Base-by-base conservation (phyloP, 2,797 vertebrate species). In the Enteromius radiatus region DNA sequence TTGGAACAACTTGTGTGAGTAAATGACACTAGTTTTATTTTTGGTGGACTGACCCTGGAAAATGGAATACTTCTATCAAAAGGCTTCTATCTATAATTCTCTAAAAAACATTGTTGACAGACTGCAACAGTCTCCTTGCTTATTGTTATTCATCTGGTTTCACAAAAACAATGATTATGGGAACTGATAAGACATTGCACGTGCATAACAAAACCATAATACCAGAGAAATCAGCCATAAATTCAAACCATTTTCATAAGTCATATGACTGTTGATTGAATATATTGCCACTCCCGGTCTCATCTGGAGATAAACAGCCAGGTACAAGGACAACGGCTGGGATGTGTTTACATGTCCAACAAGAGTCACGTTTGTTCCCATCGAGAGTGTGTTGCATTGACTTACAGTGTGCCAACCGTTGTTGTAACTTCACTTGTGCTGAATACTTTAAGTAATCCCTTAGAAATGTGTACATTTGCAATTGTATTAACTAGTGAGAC, bases 191-290 rank as follows among this genome's bases (percentile, higher is more conserved):
- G 23, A 45, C 9, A 63, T 43, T 19, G 12, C 28, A 21, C 2
- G 2, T 47, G 49, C 14, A 21, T 47, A 38, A 84, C 54, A 81
- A 74, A 83, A 83, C 6, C 38, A 78, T 73, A 43, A 56, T 2
- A 69, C 41, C 23, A 41, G 77, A 84, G 43, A 85, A 85, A 74
- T 19, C 45, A 26, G 52, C 5, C 54, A 28, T 56, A 31, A 78
- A 84, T 61, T 54, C 41, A 70, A 70, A 45, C 19, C 19, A 28
- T 56, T 28, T 9, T 54, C 33, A 52, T 43, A 38, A 26, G 15
- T 75, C 41, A 76, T 71, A 68, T 47, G 71, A 80, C 41, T 49
- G 5, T 47, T 45, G 31, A 52, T 28, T 12, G 12, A 67, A 68
- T 65, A 6, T 36, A 21, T 74, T 77, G 67, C 28, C 19, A 23